Evolutionary conservation across 2,797 vertebrate genomes (phyloP), one percentile per base, ranked within the genome.

Genomic region (Coendou prehensilis): DNA sequence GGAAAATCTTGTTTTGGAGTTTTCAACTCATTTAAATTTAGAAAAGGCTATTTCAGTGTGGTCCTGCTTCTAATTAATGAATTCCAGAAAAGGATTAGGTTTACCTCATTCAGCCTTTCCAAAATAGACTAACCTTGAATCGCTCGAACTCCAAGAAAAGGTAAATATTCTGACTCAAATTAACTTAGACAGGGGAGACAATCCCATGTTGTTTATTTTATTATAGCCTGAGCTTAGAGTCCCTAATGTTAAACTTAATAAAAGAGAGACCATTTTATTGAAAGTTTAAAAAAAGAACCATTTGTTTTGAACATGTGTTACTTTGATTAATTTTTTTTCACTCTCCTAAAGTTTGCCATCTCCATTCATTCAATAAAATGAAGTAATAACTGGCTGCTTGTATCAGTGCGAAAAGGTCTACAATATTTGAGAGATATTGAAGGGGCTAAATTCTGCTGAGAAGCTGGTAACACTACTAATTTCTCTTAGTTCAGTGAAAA

Each of bases 61-160:
- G 84, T 64, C 56, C 98, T 99, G 98, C 96, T 99, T 98, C 95
- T 97, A 98, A 98, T 99, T 99, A 99, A 97, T 98, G 97, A 95
- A 97, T 71, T 94, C 96, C 95, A 97, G 97, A 94, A 96, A 37
- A 63, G 89, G 94, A 93, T 96, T 97, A 97, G 89, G 57, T 92
- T 94, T 95, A 92, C 83, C 89, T 97, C 93, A 84, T 86, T 92
- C 59, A 75, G 90, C 64, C 89, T 96, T 94, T 97, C 93, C 97
- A 89, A 98, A 98, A 97, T 59, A 98, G 96, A 93, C 95, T 86
- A 97, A 96, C 96, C 83, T 97, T 85, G 93, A 97, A 96, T 96
- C 94, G 75, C 86, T 93, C 57, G 75, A 90, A 93, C 56, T 88
- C 15, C 6, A 93, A 92, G 91, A 87, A 96, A 97, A 98, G 93